These are phyloP conservation scores for Caenorhabditis macrosperma DNA, from an alignment of 2,888 invertebrate genomes.

Conservation along the genomic window DNA sequence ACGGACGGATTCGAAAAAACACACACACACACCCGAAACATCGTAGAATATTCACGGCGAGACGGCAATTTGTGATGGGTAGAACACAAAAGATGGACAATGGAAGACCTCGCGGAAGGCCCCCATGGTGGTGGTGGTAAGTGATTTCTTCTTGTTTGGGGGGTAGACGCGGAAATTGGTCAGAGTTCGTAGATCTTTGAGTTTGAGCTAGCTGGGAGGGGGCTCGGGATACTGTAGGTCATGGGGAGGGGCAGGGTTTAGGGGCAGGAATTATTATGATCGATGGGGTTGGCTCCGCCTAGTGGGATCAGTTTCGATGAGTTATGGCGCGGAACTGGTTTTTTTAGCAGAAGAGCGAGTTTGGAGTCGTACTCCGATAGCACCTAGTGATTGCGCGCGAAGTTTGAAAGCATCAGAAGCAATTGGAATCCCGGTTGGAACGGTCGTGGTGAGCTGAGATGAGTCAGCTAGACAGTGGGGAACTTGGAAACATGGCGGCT, in stretches of 20 bases:
- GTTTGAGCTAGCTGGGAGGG: no score
- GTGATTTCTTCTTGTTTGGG: no score
- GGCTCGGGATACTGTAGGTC: slow-evolving; percentile 4
- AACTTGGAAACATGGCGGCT: slow-evolving; percentile 17
- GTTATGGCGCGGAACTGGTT: neutral
- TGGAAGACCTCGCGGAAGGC: neutral
- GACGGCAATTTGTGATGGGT: slow-evolving; percentile 9
- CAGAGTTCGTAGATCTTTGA: slow-evolving; percentile 9
- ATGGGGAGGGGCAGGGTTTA: neutral
- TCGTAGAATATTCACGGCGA: slow-evolving; percentile 30
- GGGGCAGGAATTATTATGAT: slow-evolving; percentile 24
- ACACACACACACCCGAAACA: no score
- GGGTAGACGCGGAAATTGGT: neutral
- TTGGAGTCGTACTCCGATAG: no score
- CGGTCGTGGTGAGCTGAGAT: no score
- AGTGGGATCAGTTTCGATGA: no score
- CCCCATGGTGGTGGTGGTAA: neutral
- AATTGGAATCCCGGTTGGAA: no score
- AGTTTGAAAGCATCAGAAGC: no score
- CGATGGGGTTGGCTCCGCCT: slow-evolving; percentile 21
- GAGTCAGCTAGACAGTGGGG: no score
- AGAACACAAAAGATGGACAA: slow-evolving; percentile 21
- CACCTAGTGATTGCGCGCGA: no score
- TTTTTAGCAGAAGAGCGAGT: no score
- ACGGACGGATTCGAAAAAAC: no score